Percentiles rank a stretch among this genome's conserved stretches.
Evolutionary conservation across 2,113 vertebrate species (phyloP).

Genomic region (Xiphias gladius): DNA sequence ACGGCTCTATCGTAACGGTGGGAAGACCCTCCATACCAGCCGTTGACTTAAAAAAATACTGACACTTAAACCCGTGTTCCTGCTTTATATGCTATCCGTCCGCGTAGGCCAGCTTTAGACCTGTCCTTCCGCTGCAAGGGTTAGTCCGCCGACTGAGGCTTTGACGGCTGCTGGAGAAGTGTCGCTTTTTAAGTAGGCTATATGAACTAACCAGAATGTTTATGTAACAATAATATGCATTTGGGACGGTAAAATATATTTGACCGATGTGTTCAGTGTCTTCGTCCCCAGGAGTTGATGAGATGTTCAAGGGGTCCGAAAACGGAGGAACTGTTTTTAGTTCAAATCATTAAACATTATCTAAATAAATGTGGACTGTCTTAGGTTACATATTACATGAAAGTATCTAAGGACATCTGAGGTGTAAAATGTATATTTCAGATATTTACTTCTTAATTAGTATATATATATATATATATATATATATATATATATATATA

Average conservation of each 20-base stretch:
- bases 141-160: slow-evolving; percentile 47
- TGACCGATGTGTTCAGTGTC: background rate
- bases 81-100: background rate
- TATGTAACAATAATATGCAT: background rate
- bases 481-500: too few species aligned
- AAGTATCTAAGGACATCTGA: background rate
- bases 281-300: too few species aligned
- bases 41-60: slow-evolving; percentile 40
- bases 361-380: background rate
- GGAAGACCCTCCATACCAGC: too few species aligned
- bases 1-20: too few species aligned
- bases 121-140: slow-evolving; percentile 57
- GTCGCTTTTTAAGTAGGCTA: background rate
- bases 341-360: background rate
- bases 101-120: background rate
- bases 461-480: too few species aligned
- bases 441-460: background rate
- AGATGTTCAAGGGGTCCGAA: background rate
- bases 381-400: background rate
- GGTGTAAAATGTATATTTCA: background rate
- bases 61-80: background rate
- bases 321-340: background rate
- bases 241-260: too few species aligned
- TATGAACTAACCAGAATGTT: background rate
- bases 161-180: background rate